A percentile compares a stretch with the other conserved stretches of the same genome.
These are phyloP conservation scores for Muricea muricata DNA, from an alignment of 92 coral and sea anemone genomes.

Conservation along the genomic window DNA sequence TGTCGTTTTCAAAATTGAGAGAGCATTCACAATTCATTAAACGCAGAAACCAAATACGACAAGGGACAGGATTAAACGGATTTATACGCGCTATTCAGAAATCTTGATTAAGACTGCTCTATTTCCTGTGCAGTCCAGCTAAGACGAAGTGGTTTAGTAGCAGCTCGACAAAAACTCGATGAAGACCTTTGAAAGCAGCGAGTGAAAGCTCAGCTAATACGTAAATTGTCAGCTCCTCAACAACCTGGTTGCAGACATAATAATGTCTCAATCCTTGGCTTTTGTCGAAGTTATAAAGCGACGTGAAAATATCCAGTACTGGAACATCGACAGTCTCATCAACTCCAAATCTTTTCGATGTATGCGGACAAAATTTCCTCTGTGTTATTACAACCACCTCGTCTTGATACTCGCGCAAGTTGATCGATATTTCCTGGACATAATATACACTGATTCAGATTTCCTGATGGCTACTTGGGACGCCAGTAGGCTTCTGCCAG, in stretches of 20 bases:
- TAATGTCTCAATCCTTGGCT: background rate
- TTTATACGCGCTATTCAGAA: too few species aligned
- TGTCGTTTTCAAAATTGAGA: too few species aligned
- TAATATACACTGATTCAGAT: conserved; percentile 36
- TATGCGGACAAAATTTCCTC: conserved; percentile 14
- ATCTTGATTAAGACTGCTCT: too few species aligned
- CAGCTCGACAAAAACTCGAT: too few species aligned
- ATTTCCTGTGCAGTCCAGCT: too few species aligned
- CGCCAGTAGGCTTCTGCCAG: background rate
- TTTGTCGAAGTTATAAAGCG: background rate
- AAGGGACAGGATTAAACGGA: background rate
- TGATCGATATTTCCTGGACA: background rate
- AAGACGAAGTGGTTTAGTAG: too few species aligned
- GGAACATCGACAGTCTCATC: conserved; percentile 1
- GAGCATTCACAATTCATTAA: too few species aligned
- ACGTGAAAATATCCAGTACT: background rate
- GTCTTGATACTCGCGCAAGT: conserved; percentile 3
- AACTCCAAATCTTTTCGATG: conserved; percentile 27
- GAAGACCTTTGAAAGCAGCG: background rate
- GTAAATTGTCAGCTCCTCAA: background rate
- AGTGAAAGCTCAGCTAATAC: too few species aligned
- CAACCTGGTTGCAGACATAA: background rate
- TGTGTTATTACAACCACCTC: conserved; percentile 15
- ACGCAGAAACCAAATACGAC: background rate
- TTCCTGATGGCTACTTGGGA: conserved; percentile 32